Percentiles rank a stretch among this genome's conserved stretches.
These are phyloP conservation scores for Porphyrio hochstetteri DNA, from an alignment of 2,113 vertebrate species.

Conservation along the genomic window DNA sequence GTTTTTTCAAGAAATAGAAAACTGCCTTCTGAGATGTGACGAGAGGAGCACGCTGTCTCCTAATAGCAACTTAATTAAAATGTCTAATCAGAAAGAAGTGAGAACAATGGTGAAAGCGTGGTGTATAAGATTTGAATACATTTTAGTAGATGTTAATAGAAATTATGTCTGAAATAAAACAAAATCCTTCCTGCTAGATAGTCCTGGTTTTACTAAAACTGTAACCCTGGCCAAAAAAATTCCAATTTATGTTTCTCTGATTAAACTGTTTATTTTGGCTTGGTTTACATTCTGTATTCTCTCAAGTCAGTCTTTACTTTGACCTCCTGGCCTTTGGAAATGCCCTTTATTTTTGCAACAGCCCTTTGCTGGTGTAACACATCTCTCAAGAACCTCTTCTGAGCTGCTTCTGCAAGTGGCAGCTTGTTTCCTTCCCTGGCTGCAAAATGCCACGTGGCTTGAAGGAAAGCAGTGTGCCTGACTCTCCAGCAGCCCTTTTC, in stretches of 20 bases:
- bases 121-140: rapidly evolving
- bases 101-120: not conserved
- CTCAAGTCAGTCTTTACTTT: not conserved
- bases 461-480: not conserved
- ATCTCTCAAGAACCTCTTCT: not conserved
- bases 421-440: not conserved
- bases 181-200: not conserved
- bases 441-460: not conserved
- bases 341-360: not conserved
- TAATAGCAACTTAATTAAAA: not conserved
- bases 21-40: not conserved
- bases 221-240: not conserved
- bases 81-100: not conserved
- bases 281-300: not conserved
- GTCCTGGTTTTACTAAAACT: not conserved
- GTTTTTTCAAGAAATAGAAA: not conserved
- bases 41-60: not conserved
- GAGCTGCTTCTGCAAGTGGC: not conserved
- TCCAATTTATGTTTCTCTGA: not conserved
- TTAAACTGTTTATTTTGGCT: not conserved
- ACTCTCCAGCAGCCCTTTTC: not conserved
- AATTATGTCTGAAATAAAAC: not conserved
- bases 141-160: not conserved
- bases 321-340: not conserved
- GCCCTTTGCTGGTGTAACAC: not conserved